phyloP scores from a whole-genome alignment of 2,888 invertebrate species.

The Eurois occulta region DNA sequence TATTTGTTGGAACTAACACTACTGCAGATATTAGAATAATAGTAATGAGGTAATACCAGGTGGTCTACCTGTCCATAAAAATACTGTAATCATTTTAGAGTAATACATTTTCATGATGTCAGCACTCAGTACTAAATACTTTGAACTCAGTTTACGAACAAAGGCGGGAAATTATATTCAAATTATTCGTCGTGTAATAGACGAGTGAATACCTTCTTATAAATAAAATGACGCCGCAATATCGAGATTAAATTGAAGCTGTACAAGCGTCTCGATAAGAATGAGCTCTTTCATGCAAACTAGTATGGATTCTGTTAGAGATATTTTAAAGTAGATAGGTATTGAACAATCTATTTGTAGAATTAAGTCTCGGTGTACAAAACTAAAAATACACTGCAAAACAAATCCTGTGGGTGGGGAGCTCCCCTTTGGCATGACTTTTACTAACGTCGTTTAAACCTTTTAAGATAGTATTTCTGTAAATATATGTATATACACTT shows the following conservation, averaged over 20 bases:
- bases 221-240: conserved; percentile 30
- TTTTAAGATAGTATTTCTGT: neutral
- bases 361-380: neutral
- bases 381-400: neutral
- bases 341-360: neutral
- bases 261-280: conserved; percentile 40
- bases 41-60: neutral
- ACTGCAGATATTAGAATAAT: neutral
- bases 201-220: conserved; percentile 42
- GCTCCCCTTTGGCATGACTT: neutral
- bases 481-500: too few species aligned
- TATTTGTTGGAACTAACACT: neutral
- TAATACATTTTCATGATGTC: neutral
- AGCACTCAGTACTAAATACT: neutral
- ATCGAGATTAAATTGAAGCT: conserved; percentile 59
- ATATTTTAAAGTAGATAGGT: conserved; percentile 5
- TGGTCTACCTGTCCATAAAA: neutral
- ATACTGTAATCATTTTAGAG: neutral
- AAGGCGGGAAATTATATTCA: conserved; percentile 9
- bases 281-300: conserved; percentile 36
- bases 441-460: neutral
- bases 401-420: neutral
- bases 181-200: conserved; percentile 27
- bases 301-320: conserved; percentile 19
- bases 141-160: neutral